phyloP scores from a whole-genome alignment of 2,797 vertebrate genomes.

The Synaphobranchus kaupii region DNA sequence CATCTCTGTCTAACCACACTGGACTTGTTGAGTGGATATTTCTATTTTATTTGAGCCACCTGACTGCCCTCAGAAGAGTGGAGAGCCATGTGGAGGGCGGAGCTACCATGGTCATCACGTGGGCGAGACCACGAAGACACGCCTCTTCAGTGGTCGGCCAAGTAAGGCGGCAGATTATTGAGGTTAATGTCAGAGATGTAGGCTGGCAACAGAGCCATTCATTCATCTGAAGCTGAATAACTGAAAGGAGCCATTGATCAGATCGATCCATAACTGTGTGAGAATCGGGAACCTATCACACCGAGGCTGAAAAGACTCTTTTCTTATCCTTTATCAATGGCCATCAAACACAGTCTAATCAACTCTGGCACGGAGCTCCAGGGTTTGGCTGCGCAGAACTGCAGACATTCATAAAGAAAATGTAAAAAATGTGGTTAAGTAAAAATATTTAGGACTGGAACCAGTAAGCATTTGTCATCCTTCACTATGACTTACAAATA shows the following conservation, averaged over 20 bases:
- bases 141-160: neutral
- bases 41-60: neutral
- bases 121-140: neutral
- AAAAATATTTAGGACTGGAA: neutral
- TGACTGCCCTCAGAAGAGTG: neutral
- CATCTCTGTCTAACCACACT: neutral
- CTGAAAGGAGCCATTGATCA: conserved; percentile 16
- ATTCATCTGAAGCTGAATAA: neutral
- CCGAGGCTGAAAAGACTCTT: neutral
- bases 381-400: neutral
- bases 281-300: neutral
- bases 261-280: conserved; percentile 8
- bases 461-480: neutral
- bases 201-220: neutral
- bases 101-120: neutral
- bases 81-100: neutral
- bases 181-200: neutral
- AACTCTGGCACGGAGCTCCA: neutral
- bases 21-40: neutral
- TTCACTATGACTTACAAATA: neutral
- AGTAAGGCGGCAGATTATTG: neutral
- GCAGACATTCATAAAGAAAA: neutral
- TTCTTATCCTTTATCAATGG: conserved; percentile 6
- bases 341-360: conserved; percentile 11
- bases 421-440: neutral